Evolutionary conservation across 2,113 vertebrate species (phyloP), one percentile per base, ranked within the genome.

Genomic region (Oryzias celebensis): DNA sequence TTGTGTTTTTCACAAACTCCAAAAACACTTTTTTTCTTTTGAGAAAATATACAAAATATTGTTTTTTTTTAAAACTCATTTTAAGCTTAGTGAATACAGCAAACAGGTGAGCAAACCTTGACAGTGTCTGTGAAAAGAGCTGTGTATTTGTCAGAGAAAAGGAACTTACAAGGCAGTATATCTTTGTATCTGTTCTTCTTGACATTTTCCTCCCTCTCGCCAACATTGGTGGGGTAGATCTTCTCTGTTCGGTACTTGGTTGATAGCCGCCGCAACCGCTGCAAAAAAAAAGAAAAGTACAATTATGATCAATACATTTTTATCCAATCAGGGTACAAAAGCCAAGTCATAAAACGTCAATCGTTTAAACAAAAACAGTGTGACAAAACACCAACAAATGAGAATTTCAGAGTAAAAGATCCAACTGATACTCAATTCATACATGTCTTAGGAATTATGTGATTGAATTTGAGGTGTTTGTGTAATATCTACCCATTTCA

Each of bases 111-210:
- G 0, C 15, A 17, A 28, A 23, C 15, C 50, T 52, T 1, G 5
- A 52, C 13, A 52, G 26, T 4, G n/a, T 3, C 23, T 7, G 24
- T 12, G 16, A 8, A 10, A 5, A n/a, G 28, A 7, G 41, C 3
- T 13, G 16, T 16, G 17, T 13, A 31, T 53, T 7, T 41, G 61
- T 52, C 16, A 14, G 14, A 47, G 17, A 22, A 10, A 3, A 2
- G 1, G 7, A 62, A 93, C 96, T 96, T 92, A 99, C 97, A 99
- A 68, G 97, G 96, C 76, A 99, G 89, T 84, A 99, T 99, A 86
- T 99, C 97, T 88, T 99, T 99, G 73, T 99, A 99, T 95, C 97
- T 90, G 89, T 99, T 99, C 93, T 98, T 98, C 90, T 98, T 98
- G 80, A 99, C 95, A 81, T 99, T 99, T 89, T 98, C 97, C 90